Evolutionary conservation across 2,113 vertebrate genomes (phyloP).

Genomic region (Centropus bengalensis): DNA sequence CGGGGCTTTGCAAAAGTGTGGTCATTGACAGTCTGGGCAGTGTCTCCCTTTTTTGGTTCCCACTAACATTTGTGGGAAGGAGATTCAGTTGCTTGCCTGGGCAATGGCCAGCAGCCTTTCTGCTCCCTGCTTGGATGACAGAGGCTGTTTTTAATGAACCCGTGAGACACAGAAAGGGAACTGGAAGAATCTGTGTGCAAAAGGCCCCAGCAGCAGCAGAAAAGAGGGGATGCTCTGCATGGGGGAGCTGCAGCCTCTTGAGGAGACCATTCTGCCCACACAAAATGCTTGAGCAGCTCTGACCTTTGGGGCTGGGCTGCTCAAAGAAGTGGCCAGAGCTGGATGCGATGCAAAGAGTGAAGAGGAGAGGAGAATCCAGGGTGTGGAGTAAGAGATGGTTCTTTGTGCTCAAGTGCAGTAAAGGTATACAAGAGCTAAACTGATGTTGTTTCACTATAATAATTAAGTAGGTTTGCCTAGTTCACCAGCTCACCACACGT

Average conservation of each 20-base stretch:
- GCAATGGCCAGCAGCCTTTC: conserved; percentile 9
- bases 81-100: background rate
- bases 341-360: background rate
- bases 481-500: background rate
- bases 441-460: background rate
- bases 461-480: background rate
- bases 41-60: background rate
- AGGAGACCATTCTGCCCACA: background rate
- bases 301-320: background rate
- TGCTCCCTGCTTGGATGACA: background rate
- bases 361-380: background rate
- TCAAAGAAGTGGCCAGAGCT: background rate
- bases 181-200: background rate
- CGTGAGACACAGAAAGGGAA: background rate
- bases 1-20: background rate
- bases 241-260: background rate
- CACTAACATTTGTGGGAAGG: background rate
- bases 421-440: background rate
- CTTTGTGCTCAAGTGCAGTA: background rate
- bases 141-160: background rate
- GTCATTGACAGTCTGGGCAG: background rate
- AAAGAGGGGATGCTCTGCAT: background rate
- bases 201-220: background rate
- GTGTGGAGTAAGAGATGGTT: background rate
- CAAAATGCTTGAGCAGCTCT: background rate